phyloP scores from a whole-genome alignment of 2,888 invertebrate genomes.

The Parascotia fuliginaria region DNA sequence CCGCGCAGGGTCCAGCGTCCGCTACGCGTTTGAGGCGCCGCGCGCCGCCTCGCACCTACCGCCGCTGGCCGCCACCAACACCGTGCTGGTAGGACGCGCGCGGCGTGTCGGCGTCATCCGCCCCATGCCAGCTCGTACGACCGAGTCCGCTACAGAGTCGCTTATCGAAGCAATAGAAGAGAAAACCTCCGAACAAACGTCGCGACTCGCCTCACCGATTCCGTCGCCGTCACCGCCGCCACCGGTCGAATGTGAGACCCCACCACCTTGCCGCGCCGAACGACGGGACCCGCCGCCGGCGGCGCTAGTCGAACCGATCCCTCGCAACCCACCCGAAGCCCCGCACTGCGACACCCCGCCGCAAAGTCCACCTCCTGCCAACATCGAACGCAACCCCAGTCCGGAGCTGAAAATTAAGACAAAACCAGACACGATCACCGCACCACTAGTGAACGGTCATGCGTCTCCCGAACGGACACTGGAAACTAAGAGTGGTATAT shows the following conservation, averaged over 20 bases:
- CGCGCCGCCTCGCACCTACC: slow-evolving; percentile 67
- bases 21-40: slow-evolving; percentile 85
- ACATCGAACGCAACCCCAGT: slow-evolving; percentile 28
- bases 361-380: slow-evolving; percentile 40
- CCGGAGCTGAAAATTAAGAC: slow-evolving; percentile 27
- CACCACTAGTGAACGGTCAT: slow-evolving; percentile 56
- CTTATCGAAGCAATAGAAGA: slow-evolving; percentile 42
- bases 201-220: slow-evolving; percentile 40
- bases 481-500: slow-evolving; percentile 37
- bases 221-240: slow-evolving; percentile 50
- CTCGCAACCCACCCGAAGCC: slow-evolving; percentile 61
- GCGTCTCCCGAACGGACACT: slow-evolving; percentile 27
- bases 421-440: slow-evolving; percentile 7
- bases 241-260: slow-evolving; percentile 67
- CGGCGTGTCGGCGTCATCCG: slow-evolving; percentile 86
- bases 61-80: slow-evolving; percentile 70
- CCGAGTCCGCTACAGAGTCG: slow-evolving; percentile 38
- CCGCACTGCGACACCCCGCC: slow-evolving; percentile 28
- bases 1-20: slow-evolving; percentile 88
- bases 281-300: slow-evolving; percentile 74
- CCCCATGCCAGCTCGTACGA: slow-evolving; percentile 72
- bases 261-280: slow-evolving; percentile 64
- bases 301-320: slow-evolving; percentile 75
- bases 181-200: slow-evolving; percentile 43
- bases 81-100: slow-evolving; percentile 66